phyloP scores from a whole-genome alignment of 2,797 vertebrate species.

The Gadopsis marmoratus region DNA sequence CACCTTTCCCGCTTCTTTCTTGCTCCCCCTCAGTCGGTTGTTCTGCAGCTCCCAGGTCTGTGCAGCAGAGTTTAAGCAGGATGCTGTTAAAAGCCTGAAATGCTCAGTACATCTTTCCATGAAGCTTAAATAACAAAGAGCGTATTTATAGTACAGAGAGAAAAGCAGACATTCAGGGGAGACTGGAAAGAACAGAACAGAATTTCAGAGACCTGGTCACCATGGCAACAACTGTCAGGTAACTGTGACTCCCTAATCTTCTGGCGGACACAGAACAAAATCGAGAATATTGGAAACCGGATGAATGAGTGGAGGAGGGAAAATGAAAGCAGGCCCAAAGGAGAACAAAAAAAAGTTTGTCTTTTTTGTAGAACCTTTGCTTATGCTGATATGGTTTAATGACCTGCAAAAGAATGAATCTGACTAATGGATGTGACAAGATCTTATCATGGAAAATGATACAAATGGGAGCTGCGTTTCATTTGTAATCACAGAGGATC shows the following conservation, averaged over 20 bases:
- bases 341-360: neutral
- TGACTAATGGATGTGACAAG: neutral
- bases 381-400: conserved; percentile 16
- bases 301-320: conserved; percentile 14
- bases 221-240: conserved; percentile 75
- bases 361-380: neutral
- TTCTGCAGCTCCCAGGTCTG: neutral
- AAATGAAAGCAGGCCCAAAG: neutral
- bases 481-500: conserved; percentile 9
- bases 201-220: conserved; percentile 60
- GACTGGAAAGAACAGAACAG: conserved; percentile 18
- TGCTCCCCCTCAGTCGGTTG: neutral
- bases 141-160: conserved; percentile 35
- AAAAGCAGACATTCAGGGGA: conserved; percentile 4
- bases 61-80: neutral
- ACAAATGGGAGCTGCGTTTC: conserved; percentile 22
- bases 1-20: neutral
- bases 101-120: neutral
- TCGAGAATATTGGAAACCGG: conserved; percentile 51
- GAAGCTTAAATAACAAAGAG: conserved; percentile 43
- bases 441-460: conserved; percentile 1
- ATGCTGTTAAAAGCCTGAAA: conserved; percentile 8
- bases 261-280: conserved; percentile 46
- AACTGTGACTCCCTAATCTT: conserved; percentile 58
- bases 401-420: neutral